These are phyloP conservation scores for Scarus forsteni DNA, from an alignment of 2,797 vertebrate species.

Conservation along the genomic window DNA sequence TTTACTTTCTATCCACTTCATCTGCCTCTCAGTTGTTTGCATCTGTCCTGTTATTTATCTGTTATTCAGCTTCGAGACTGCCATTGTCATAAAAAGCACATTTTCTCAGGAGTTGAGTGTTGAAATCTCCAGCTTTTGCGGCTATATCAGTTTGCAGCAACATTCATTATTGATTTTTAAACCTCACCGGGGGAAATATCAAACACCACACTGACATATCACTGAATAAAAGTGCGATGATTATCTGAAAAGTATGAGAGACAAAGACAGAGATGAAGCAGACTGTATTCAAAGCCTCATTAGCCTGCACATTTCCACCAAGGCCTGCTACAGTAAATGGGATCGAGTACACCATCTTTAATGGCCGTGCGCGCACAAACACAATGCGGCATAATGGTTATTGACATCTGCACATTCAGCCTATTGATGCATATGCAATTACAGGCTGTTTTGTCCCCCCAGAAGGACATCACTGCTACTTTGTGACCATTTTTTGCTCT, in stretches of 20 bases:
- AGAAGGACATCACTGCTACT: neutral
- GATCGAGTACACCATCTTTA: constrained; percentile 39
- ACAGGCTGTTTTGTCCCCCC: neutral
- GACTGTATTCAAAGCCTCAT: constrained; percentile 4
- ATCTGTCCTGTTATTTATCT: no score
- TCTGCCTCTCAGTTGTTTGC: no score
- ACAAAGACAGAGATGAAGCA: neutral
- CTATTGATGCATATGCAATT: constrained; percentile 2
- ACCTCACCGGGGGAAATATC: neutral
- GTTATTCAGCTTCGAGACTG: neutral
- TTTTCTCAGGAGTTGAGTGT: neutral
- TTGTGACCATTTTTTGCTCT: neutral
- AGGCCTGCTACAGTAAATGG: constrained; percentile 25
- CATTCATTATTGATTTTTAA: constrained; percentile 24
- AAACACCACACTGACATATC: constrained; percentile 9
- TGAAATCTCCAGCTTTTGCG: neutral
- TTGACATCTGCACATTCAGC: constrained; percentile 7
- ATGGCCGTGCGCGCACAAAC: constrained; percentile 17
- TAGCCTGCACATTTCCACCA: constrained; percentile 7
- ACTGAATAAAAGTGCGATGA: constrained; percentile 27
- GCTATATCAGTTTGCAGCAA: neutral
- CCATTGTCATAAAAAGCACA: neutral
- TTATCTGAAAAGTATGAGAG: constrained; percentile 12
- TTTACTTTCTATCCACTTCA: no score
- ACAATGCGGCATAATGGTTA: constrained; percentile 26